A percentile compares a stretch with the other conserved stretches of the same genome.
These are phyloP conservation scores for Brachymystax lenok DNA, from an alignment of 2,797 vertebrate species.

Conservation along the genomic window DNA sequence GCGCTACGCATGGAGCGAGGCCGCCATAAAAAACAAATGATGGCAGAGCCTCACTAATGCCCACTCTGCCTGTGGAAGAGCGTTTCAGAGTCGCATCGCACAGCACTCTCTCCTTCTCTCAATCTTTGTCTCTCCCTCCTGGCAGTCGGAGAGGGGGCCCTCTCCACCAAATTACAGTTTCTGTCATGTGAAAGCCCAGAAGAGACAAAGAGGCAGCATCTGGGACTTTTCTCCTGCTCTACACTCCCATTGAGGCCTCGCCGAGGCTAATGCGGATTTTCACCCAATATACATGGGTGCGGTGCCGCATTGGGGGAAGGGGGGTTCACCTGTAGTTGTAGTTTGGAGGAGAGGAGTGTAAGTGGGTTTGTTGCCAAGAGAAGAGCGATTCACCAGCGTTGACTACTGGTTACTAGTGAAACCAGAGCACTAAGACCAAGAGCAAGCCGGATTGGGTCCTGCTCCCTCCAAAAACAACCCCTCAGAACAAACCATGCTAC, in stretches of 20 bases:
- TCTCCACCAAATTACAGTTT: conserved; percentile 71
- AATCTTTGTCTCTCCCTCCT: conserved; percentile 44
- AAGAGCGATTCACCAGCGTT: conserved; percentile 3
- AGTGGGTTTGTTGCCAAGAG: conserved; percentile 28
- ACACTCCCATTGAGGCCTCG: conserved; percentile 45
- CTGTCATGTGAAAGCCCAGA: conserved; percentile 66
- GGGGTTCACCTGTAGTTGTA: conserved; percentile 21
- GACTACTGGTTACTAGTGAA: conserved; percentile 3
- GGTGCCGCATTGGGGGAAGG: conserved; percentile 28
- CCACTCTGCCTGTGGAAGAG: conserved; percentile 50
- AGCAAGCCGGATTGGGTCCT: neutral
- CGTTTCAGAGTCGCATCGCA: conserved; percentile 33
- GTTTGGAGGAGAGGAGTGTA: neutral
- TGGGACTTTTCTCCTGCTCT: conserved; percentile 38
- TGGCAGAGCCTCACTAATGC: conserved; percentile 53
- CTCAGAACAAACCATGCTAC: neutral
- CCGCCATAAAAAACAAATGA: conserved; percentile 56
- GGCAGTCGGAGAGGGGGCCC: conserved; percentile 52
- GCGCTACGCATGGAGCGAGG: conserved; percentile 44
- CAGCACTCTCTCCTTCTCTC: conserved; percentile 33
- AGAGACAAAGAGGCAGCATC: conserved; percentile 61
- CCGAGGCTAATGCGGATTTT: conserved; percentile 37
- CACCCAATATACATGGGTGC: conserved; percentile 1
- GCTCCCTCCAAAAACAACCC: neutral
- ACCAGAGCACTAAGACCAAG: neutral